phyloP scores from a whole-genome alignment of 2,797 vertebrate genomes.

The Pelodytes ibericus region DNA sequence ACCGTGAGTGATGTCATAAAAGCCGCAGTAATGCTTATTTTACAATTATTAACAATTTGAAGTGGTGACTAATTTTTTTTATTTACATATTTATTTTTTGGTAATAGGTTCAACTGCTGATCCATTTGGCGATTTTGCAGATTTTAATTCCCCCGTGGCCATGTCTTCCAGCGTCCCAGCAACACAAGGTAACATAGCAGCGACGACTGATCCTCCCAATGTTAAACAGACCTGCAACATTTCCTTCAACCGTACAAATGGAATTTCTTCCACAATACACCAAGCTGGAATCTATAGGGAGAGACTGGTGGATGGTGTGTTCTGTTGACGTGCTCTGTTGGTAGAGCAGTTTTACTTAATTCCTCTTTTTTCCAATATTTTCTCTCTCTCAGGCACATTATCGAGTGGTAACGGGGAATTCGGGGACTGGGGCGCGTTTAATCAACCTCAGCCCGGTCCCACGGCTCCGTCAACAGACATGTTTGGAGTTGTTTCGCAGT shows the following conservation, averaged over 20 bases:
- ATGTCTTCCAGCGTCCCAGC: slow-evolving; percentile 79
- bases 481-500: slow-evolving; percentile 68
- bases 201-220: too few relatives aligned
- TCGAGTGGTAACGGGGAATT: slow-evolving; percentile 87
- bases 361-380: not conserved
- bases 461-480: slow-evolving; percentile 69
- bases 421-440: slow-evolving; percentile 95
- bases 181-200: slow-evolving; percentile 80
- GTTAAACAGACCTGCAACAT: too few relatives aligned
- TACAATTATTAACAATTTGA: too few relatives aligned
- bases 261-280: too few relatives aligned
- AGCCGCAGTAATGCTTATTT: too few relatives aligned
- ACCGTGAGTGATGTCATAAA: too few relatives aligned
- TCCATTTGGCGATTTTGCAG: slow-evolving; percentile 89
- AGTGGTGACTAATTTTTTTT: too few relatives aligned
- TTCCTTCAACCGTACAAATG: too few relatives aligned
- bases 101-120: slow-evolving; percentile 78
- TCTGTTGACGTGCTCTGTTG: too few relatives aligned
- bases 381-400: slow-evolving; percentile 68
- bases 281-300: too few relatives aligned
- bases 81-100: too few relatives aligned
- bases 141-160: slow-evolving; percentile 84
- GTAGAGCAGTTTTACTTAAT: not conserved
- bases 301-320: too few relatives aligned
- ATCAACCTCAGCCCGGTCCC: slow-evolving; percentile 75